Evolutionary conservation across 2,888 invertebrate species (phyloP), one percentile per base, ranked within the genome.

Genomic region (Habroteleia sp.): DNA sequence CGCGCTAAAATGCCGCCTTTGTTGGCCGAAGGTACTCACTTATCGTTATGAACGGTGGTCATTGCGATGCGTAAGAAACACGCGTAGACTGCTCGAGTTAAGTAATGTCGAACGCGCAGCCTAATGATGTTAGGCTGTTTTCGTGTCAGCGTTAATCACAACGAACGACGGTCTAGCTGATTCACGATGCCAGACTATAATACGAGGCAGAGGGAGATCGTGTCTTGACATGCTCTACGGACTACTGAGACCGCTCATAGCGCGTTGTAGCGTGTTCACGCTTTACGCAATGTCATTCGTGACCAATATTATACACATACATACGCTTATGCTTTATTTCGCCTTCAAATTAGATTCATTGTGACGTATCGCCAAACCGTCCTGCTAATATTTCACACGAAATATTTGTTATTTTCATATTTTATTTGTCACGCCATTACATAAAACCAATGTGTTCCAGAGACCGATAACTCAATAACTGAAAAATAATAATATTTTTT

Each of bases 211-310:
- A 44, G 58, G 16, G 44, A 39, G 54, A 39, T 39, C 54, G 29
- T 25, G 39, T 3, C 11, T 54, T 29, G 54, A 27, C 54, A 10
- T 11, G 23, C 23, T 35, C 14, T 6, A 52, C 25, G 5, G 54
- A 54, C 58, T 35, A 14, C 35, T 44, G 33, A 44, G 33, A 8
- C 14, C 58, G 44, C 58, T 44, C 44, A 58, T 29, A 31, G 58
- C 52, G 44, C 44, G 33, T 13, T 44, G 42, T 29, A 31, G 58
- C 52, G 44, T 35, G 33, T 13, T 44, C 16, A 16, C 29, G 16
- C 54, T 50, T 37, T 27, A 58, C 42, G 58, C 42, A 42, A 42
- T 58, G 58, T 58, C 58, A 58, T 42, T 37, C 42, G 42, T 33
- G 31, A 10, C n/a, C n/a, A n/a, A n/a, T n/a, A n/a, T n/a, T 17